phyloP scores from a whole-genome alignment of 2,113 vertebrate species.

The Parus major region DNA sequence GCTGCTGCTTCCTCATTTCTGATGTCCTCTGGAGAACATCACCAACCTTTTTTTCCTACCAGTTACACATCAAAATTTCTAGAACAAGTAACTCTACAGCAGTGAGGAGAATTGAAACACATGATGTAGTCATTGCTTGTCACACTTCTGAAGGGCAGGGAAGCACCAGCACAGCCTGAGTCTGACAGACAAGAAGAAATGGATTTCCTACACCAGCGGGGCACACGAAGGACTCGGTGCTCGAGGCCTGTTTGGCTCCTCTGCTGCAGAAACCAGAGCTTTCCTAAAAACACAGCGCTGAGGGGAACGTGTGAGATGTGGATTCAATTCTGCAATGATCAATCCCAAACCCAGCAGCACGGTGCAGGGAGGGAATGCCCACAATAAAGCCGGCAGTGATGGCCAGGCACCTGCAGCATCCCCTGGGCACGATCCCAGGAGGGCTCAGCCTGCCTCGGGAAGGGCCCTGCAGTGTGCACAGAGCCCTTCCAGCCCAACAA shows the following conservation, averaged over 20 bases:
- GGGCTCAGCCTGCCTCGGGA: background rate
- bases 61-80: background rate
- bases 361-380: background rate
- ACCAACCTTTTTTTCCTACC: background rate
- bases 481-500: slow-evolving; percentile 4
- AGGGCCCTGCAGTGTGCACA: background rate
- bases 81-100: background rate
- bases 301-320: fast-evolving
- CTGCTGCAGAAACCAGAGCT: background rate
- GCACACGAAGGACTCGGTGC: fast-evolving
- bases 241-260: fast-evolving
- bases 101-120: background rate
- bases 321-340: background rate
- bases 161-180: background rate
- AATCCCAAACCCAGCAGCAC: fast-evolving
- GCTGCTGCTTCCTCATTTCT: background rate
- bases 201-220: background rate
- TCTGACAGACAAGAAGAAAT: background rate
- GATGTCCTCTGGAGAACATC: background rate
- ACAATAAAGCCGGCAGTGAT: background rate
- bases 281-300: background rate
- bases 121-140: background rate
- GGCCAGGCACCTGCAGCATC: slow-evolving; percentile 26
- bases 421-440: background rate
- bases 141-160: background rate